Evolutionary conservation across 2,888 invertebrate genomes (phyloP), one percentile per base, ranked within the genome.

Genomic region (Amorpha juglandis): DNA sequence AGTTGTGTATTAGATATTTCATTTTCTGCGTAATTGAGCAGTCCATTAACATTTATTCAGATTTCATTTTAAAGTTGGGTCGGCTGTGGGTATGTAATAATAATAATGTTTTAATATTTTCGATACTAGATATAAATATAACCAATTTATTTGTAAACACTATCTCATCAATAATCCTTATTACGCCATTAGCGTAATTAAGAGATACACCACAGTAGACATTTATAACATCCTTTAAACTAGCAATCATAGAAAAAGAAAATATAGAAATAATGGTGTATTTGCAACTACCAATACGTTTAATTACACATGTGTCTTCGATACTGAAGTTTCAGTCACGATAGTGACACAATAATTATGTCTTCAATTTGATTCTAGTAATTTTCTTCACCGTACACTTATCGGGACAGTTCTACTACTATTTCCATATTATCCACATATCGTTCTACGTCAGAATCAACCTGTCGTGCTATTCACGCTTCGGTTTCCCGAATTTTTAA

Each of bases 1-100:
- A 82, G 78, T 79, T 81, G 78, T 80, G 80, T 83, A 74, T 82
- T 80, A 82, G 76, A 75, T 77, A 81, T 82, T 48, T n/a, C 48
- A 65, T 51, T 27, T 62, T 51, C 12, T 53, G 27, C 19, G 42
- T 52, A 21, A 21, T 27, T 47, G 12, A 27, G 7, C n/a, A 19
- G 8, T 48, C 16, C 16, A 58, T 52, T 21, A 21, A 45, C 9
- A 45, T 12, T 0, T 45, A 45, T 7, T 42, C 11, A 6, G n/a
- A 42, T 45, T 45, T 45, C 45, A 14, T 45, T 45, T 45, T 3
- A 45, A 45, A 45, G 45, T 45, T 45, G 6, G 12, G 0, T 14
- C 42, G 8, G 11, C 9, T 9, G 7, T 42, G 0, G 45, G 45
- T 45, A 45, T 45, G 9, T 45, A 45, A 11, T 45, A 45, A 45